These are phyloP conservation scores for Zoanthus solanderi DNA, from an alignment of 92 coral and sea anemone genomes.

Conservation along the genomic window DNA sequence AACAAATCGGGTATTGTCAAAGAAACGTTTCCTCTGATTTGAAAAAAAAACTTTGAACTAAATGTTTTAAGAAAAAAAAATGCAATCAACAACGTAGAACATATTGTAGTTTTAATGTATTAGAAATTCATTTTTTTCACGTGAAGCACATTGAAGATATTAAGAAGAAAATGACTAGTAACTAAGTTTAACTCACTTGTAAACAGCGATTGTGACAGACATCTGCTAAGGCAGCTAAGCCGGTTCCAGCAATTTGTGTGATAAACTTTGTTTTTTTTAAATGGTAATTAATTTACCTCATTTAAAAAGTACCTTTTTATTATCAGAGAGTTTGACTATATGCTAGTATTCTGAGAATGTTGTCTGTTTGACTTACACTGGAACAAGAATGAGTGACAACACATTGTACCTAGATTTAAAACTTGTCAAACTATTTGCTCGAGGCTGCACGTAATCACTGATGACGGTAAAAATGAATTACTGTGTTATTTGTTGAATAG, in stretches of 20 bases:
- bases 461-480: background rate
- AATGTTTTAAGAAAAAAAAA: background rate
- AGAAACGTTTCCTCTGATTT: background rate
- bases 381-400: background rate
- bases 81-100: background rate
- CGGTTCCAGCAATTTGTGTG: background rate
- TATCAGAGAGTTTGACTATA: too few relatives aligned
- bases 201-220: background rate
- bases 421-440: background rate
- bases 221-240: background rate
- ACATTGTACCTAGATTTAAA: background rate
- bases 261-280: background rate
- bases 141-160: background rate
- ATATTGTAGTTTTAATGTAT: background rate
- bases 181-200: background rate
- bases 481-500: slow-evolving; percentile 19
- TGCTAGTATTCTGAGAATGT: background rate
- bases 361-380: background rate
- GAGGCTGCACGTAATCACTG: background rate
- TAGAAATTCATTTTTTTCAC: background rate
- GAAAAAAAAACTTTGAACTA: background rate
- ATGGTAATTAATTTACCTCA: too few relatives aligned
- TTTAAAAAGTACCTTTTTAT: too few relatives aligned
- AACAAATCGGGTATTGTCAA: background rate
- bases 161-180: background rate